phyloP scores from a whole-genome alignment of 2,888 invertebrate species.

The Theretra japonica region DNA sequence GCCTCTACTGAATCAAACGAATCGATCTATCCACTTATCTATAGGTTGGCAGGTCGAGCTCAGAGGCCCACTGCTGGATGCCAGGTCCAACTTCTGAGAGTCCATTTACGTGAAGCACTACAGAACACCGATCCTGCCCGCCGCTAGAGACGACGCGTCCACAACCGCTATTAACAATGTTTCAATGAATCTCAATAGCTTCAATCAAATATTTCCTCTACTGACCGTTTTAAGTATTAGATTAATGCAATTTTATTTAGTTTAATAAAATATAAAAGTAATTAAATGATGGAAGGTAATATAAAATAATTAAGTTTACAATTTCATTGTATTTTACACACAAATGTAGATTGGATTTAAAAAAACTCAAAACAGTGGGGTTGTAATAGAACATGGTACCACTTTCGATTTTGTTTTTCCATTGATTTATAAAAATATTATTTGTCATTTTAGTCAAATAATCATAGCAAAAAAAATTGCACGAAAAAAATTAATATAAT shows the following conservation, averaged over 20 bases:
- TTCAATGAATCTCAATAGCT: background rate
- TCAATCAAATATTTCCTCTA: background rate
- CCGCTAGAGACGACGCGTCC: background rate
- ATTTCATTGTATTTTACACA: too few relatives aligned
- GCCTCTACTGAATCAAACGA: slow-evolving; percentile 11
- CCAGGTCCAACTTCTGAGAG: slow-evolving; percentile 21
- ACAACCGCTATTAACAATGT: background rate
- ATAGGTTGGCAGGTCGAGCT: slow-evolving; percentile 14
- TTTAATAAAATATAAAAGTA: background rate
- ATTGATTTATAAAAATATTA: too few relatives aligned
- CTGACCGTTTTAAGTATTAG: background rate
- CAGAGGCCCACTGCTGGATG: slow-evolving; percentile 15
- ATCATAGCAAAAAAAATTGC: too few relatives aligned
- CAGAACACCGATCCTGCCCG: slow-evolving; percentile 16
- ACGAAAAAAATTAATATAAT: too few relatives aligned
- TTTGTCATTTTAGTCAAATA: too few relatives aligned
- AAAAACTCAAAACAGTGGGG: too few relatives aligned
- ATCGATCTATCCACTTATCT: slow-evolving; percentile 27
- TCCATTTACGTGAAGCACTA: slow-evolving; percentile 25
- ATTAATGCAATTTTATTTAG: background rate
- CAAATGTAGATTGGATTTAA: too few relatives aligned
- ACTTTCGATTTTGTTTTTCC: too few relatives aligned
- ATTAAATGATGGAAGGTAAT: too few relatives aligned
- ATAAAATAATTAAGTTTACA: too few relatives aligned
- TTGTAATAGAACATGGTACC: too few relatives aligned